A percentile compares a stretch with the other conserved stretches of the same genome.
phyloP scores from a whole-genome alignment of 2,797 vertebrate genomes.

The Protosalanx chinensis region DNA sequence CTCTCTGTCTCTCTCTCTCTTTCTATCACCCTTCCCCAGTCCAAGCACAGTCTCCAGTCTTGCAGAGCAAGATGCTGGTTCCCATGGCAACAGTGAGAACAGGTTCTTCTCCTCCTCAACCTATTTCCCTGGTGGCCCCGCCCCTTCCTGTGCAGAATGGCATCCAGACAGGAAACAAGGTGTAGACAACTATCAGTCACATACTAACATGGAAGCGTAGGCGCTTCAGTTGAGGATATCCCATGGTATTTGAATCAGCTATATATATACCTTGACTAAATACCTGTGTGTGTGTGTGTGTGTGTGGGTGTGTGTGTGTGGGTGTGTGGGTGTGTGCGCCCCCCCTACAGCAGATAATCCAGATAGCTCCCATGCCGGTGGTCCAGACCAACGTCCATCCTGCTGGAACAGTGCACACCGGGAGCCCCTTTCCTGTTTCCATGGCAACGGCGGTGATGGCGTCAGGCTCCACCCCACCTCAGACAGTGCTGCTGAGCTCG shows the following conservation, averaged over 20 bases:
- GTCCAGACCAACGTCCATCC: slow-evolving; percentile 75
- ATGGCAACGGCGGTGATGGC: slow-evolving; percentile 76
- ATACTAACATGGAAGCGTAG: not conserved
- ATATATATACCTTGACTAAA: not conserved
- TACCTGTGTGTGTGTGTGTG: slow-evolving; percentile 6
- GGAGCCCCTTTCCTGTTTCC: slow-evolving; percentile 80
- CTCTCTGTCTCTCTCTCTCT: slow-evolving; percentile 22
- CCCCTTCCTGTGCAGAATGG: slow-evolving; percentile 88
- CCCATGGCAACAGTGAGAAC: slow-evolving; percentile 83
- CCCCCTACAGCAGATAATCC: slow-evolving; percentile 76
- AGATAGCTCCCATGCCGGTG: slow-evolving; percentile 84
- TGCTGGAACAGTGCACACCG: slow-evolving; percentile 67
- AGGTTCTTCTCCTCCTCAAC: slow-evolving; percentile 76
- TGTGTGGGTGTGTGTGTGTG: slow-evolving; percentile 1
- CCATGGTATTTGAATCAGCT: not conserved
- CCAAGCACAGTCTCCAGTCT: slow-evolving; percentile 82
- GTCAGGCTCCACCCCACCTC: slow-evolving; percentile 74
- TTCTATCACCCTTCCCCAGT: slow-evolving; percentile 53
- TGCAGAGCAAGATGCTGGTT: slow-evolving; percentile 86
- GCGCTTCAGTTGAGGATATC: not conserved
- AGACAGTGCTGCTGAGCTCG: slow-evolving; percentile 82
- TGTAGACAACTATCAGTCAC: slow-evolving; percentile 42
- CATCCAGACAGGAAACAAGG: slow-evolving; percentile 81
- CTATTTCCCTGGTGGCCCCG: slow-evolving; percentile 80
- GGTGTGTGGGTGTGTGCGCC: slow-evolving; percentile 10